phyloP scores from a whole-genome alignment of 2,113 vertebrate genomes.

The Phodopus roborovskii region DNA sequence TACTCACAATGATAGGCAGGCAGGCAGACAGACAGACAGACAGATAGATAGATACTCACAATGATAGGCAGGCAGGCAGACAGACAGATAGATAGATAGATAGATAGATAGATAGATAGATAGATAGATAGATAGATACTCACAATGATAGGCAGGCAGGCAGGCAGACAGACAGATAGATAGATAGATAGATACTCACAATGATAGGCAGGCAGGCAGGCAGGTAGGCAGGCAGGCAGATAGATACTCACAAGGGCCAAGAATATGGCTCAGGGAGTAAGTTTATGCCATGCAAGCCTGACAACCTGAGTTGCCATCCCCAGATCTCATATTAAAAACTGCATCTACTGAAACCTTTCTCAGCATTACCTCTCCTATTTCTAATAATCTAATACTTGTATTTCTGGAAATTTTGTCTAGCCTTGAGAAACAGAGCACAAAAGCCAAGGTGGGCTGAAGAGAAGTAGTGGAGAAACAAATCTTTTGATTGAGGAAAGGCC shows the following conservation, averaged over 20 bases:
- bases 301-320: background rate
- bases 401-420: slow-evolving; percentile 41
- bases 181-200: too few relatives aligned
- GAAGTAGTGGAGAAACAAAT: slow-evolving; percentile 29
- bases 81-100: background rate
- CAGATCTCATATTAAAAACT: background rate
- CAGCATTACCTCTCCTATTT: background rate
- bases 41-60: background rate
- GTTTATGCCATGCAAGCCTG: background rate
- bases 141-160: too few relatives aligned
- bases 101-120: too few relatives aligned
- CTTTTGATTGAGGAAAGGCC: background rate
- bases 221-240: background rate
- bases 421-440: slow-evolving; percentile 5
- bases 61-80: too few relatives aligned
- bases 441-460: background rate
- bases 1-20: too few relatives aligned
- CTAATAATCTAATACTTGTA: background rate
- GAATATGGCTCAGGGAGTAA: background rate
- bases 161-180: too few relatives aligned
- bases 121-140: too few relatives aligned
- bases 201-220: background rate
- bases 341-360: background rate
- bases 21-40: background rate
- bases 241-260: background rate